Evolutionary conservation across 2,888 invertebrate species (phyloP), one percentile per base, ranked within the genome.

Genomic region (Macropis europaea): DNA sequence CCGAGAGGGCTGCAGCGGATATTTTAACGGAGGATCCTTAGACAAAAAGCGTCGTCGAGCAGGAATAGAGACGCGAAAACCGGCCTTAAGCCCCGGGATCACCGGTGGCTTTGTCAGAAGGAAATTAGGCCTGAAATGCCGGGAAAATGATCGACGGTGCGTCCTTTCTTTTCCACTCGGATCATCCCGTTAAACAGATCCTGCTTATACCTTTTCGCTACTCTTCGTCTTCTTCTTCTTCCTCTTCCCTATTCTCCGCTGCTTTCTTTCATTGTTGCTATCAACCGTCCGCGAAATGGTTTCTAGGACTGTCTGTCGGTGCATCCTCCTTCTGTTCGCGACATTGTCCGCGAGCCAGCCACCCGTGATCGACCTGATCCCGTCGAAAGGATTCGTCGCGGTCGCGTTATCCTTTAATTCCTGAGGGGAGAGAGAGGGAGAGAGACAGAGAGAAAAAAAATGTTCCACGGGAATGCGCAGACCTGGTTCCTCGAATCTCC

Each of bases 161-260:
- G 64, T 62, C 67, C 70, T 75, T 76, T 73, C 67, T 77, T 67
- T 75, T 71, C 66, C 73, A 60, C 72, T 54, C 67, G 82, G 88
- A 88, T 89, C 86, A 89, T 87, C 88, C 88, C 82, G 88, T 87
- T 89, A 89, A 89, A 88, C 87, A 84, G 88, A 88, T 87, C 88
- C 86, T 53, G 45, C 64, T 76, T 80, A 66, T 77, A 66, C 73
- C 52, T 17, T 56, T 24, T 7, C 32, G 11, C 15, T 17, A 52
- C 9, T 17, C 53, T 17, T 32, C 30, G 5, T 22, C 28, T 17
- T 47, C 38, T 26, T 38, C 26, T 11, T 17, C 11, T 43, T 53
- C 24, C 17, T 40, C 15, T 22, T 28, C 32, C 19, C n/a, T 22
- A 26, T 40, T 50, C 26, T 48, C 42, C 48, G n/a, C n/a, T n/a